Conservation (phyloP, 2,888 invertebrate species). For the Diogma glabrata region DNA sequence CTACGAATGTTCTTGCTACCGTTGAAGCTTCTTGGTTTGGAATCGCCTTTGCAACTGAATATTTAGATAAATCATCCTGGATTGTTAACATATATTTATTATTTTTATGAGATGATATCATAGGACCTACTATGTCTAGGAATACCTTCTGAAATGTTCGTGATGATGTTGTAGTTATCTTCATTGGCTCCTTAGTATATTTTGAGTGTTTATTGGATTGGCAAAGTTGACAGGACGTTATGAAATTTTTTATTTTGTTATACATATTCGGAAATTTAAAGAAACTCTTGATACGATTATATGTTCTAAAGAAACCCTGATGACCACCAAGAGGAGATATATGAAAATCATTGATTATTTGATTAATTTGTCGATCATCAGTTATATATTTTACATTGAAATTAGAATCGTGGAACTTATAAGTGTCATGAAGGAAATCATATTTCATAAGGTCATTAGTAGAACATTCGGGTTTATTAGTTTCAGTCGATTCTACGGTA, state of each 20-base stretch:
- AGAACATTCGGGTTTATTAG: no score
- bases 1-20: background rate
- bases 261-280: conserved; percentile 20
- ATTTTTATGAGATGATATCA: conserved; percentile 19
- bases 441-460: no score
- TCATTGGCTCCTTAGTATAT: conserved; percentile 1
- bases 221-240: conserved; percentile 23
- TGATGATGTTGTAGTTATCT: background rate
- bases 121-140: conserved; percentile 25
- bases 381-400: no score
- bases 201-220: conserved; percentile 18
- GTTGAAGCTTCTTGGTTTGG: conserved; percentile 19
- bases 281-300: no score
- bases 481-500: no score
- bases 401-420: no score
- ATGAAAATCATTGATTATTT: no score
- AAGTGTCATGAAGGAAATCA: no score
- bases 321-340: no score
- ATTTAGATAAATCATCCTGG: conserved; percentile 25
- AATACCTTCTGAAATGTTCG: conserved; percentile 23
- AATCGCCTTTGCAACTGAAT: conserved; percentile 21
- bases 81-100: conserved; percentile 23
- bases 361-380: no score
- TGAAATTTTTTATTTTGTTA: conserved; percentile 23
- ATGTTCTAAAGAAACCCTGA: no score